Base-by-base conservation (phyloP, 2,888 invertebrate genomes). In the Sphecodes monilicornis region DNA sequence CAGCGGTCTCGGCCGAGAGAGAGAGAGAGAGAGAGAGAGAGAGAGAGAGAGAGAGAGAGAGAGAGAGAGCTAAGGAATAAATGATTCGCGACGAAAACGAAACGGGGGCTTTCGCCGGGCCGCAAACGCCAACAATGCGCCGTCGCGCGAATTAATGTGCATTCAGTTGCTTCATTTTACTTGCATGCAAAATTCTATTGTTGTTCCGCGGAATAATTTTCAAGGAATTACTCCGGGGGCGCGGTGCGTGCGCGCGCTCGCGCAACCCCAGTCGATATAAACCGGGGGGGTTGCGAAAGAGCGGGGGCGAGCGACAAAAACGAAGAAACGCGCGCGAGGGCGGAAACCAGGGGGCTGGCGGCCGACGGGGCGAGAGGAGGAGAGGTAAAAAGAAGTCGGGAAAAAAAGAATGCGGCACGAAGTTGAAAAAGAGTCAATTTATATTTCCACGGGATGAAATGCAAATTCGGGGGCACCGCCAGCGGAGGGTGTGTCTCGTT, bases 91-190 rank as follows among this genome's bases (percentile, higher is more conserved):
- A 74, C 66, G 76, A 64, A 78, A 75, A 77, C 43, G 71, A 79
- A 70, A 79, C 78, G 29, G 77, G 50, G n/a, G 50, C 68, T 60
- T 60, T 76, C 50, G 60, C 32, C 29, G 64, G 18, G 64, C 22
- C 46, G 46, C 76, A 32, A n/a, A 77, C 32, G 69, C 64, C 41
- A 77, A 70, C 77, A 84, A 84, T 76, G 57, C 66, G 22, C 78
- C 71, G 68, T 41, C 32, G 36, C 64, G 57, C 85, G 78, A 84
- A 84, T 84, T 84, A 84, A 84, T 84, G 84, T 73, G 83, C 73
- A 84, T 84, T 84, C 83, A 60, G 84, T 84, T 84, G 84, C 78
- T 73, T 84, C 85, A 84, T 84, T 84, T 84, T 84, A 84, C 85
- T 84, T 84, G 83, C 85, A 84, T 84, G 71, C 77, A 77, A 84